These are phyloP conservation scores for Calameuta filiformis DNA, from an alignment of 2,888 invertebrate genomes.

Conservation along the genomic window DNA sequence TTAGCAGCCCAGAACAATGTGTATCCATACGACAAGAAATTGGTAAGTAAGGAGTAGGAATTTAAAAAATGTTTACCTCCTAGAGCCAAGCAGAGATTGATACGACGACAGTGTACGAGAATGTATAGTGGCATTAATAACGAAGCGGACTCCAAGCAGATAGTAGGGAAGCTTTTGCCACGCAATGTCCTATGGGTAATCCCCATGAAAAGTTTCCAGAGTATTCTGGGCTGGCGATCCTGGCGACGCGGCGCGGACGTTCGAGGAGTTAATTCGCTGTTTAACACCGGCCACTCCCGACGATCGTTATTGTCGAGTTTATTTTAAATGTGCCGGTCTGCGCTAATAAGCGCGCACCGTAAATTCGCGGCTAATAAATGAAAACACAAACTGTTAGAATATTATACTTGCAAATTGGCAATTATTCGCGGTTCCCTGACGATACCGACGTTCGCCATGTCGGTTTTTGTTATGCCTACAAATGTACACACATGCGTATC, in stretches of 20 bases:
- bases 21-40: too few species aligned
- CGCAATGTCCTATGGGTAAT: neutral
- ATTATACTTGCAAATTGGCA: conserved; percentile 61
- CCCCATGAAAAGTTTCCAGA: neutral
- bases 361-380: conserved; percentile 57
- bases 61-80: too few species aligned
- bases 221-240: neutral
- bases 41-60: too few species aligned
- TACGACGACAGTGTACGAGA: neutral
- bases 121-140: neutral
- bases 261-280: conserved; percentile 5
- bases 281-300: conserved; percentile 6
- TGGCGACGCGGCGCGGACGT: neutral
- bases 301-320: conserved; percentile 8
- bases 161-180: neutral
- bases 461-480: neutral
- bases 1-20: too few species aligned
- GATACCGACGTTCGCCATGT: neutral
- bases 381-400: conserved; percentile 45
- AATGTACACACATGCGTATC: neutral
- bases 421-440: conserved; percentile 36
- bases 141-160: neutral
- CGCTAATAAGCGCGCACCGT: conserved; percentile 47
- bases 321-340: conserved; percentile 44
- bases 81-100: neutral